Base-by-base conservation (phyloP, 2,888 invertebrate genomes). In the Melanotus villosus region DNA sequence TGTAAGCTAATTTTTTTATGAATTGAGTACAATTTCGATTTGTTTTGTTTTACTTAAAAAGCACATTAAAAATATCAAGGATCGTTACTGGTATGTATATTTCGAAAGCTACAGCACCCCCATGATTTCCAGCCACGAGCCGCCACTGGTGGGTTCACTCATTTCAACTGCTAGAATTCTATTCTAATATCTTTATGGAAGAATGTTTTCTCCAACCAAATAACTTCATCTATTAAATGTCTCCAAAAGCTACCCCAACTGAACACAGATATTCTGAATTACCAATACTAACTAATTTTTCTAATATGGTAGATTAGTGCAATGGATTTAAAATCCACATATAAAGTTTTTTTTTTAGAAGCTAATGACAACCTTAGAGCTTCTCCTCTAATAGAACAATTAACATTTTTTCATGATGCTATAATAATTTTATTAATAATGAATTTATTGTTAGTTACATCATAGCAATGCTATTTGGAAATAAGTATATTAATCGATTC, bases 281-380 rank as follows among this genome's bases (percentile, higher is more conserved):
- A 84, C 82, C 89, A 85, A n/a, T n/a, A n/a, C n/a, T n/a, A n/a
- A n/a, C n/a, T n/a, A n/a, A n/a, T n/a, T n/a, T n/a, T 85, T 89
- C 88, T 89, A 89, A 88, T 88, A 86, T 90, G 89, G 85, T 87
- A 87, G 86, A 87, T 87, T 34, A 34, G 34, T 34, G 34, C 34
- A 34, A 34, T 89, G 88, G 87, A 89, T 87, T 90, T 90, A 90
- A 90, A 87, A 86, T 87, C 85, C 89, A 88, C 88, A 85, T 43
- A 16, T 16, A 43, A 16, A 43, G 43, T 43, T 3, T 10, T 43
- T 43, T 43, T 43, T 43, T 43, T 14, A 16, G 14, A 43, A 5
- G 26, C 3, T 5, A 16, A 43, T 47, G 47, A 21, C 47, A 47
- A 47, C 47, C 14, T 47, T 47, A 47, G 47, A 19, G 3, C 21